These are phyloP conservation scores for Hemiscyllium ocellatum DNA, from an alignment of 2,113 vertebrate genomes.

Conservation along the genomic window DNA sequence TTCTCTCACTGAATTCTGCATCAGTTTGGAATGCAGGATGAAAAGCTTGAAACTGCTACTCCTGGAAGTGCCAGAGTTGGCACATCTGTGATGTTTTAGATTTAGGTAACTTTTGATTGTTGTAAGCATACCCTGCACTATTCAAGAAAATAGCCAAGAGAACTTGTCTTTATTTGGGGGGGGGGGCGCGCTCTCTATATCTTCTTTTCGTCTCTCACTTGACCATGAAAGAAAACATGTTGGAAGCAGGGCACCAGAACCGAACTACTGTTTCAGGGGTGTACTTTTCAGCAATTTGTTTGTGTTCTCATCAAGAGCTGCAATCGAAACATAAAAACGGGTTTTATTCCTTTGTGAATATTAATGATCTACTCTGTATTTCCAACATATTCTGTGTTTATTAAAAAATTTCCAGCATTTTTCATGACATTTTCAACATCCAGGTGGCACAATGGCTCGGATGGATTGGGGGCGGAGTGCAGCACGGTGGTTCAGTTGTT, in stretches of 20 bases:
- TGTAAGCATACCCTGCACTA: background rate
- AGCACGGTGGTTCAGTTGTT: too few species aligned
- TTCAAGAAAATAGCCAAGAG: background rate
- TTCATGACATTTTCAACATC: background rate
- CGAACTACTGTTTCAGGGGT: background rate
- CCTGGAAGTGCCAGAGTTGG: background rate
- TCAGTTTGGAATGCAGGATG: background rate
- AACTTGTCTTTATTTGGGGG: background rate
- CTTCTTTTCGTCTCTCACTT: background rate
- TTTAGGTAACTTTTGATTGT: background rate
- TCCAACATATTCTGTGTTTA: background rate
- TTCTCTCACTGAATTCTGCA: background rate
- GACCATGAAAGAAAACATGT: background rate
- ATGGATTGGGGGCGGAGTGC: too few species aligned
- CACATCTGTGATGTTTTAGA: background rate
- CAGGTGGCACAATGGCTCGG: too few species aligned
- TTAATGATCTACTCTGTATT: background rate
- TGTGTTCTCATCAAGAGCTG: background rate
- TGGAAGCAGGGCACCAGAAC: background rate
- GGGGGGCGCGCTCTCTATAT: background rate
- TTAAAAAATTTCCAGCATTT: background rate
- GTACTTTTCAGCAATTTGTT: background rate
- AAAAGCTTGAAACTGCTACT: background rate
- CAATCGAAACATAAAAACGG: background rate
- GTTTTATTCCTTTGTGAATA: background rate